These are phyloP conservation scores for Phoebastria nigripes DNA, from an alignment of 2,797 vertebrate species.

Conservation along the genomic window DNA sequence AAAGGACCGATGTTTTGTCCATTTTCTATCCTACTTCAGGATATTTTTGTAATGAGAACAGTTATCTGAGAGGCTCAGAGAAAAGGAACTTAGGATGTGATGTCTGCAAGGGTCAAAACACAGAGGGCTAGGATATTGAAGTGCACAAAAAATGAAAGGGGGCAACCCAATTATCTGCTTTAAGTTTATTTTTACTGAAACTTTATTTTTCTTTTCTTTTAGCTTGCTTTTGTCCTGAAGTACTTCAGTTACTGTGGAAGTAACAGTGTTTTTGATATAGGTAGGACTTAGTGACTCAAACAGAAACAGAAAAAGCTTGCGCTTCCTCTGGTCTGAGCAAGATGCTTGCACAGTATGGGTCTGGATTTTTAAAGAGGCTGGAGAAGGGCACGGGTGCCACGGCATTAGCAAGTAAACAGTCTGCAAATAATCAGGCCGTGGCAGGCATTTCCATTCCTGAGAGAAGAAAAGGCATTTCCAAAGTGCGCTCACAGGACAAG, in stretches of 20 bases:
- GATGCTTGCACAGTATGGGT: background rate
- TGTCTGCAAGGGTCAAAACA: background rate
- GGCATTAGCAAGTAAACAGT: background rate
- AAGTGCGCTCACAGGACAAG: background rate
- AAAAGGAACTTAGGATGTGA: background rate
- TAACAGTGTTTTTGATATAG: background rate
- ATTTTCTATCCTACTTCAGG: background rate
- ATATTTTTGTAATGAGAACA: background rate
- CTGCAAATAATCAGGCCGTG: background rate
- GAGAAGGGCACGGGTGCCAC: background rate
- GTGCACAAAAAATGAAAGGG: background rate
- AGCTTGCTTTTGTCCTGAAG: background rate
- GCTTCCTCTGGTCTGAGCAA: background rate
- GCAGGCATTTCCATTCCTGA: background rate
- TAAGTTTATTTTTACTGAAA: background rate
- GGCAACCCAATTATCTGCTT: background rate
- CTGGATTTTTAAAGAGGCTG: background rate
- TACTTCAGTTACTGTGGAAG: background rate
- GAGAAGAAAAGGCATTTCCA: background rate
- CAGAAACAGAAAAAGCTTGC: background rate
- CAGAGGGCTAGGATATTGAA: background rate
- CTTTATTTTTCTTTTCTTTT: background rate
- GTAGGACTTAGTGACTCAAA: background rate
- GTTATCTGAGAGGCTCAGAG: background rate
- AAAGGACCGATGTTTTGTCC: background rate